phyloP scores from a whole-genome alignment of 1,140 invertebrate species.

The Diorhabda sublineata region DNA sequence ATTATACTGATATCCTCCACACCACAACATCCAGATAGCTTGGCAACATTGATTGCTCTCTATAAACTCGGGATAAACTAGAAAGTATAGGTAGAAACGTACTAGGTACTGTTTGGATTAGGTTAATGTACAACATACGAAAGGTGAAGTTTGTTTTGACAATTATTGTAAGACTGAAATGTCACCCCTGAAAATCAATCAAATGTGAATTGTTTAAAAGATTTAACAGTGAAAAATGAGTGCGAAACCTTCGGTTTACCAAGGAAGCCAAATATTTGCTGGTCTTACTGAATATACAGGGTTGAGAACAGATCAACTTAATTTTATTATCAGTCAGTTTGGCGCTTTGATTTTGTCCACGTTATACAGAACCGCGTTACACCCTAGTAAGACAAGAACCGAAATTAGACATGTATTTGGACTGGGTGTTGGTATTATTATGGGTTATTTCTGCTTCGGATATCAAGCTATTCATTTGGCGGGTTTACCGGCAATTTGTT shows the following conservation, averaged over 20 bases:
- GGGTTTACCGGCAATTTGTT: constrained; percentile 69
- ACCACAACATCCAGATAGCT: not conserved
- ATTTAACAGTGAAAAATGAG: constrained; percentile 6
- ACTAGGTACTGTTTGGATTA: not conserved
- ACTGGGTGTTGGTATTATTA: constrained; percentile 66
- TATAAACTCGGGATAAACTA: not conserved
- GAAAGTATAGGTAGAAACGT: constrained; percentile 12
- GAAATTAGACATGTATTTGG: constrained; percentile 70
- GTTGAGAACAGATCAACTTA: constrained; percentile 62
- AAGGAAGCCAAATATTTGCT: constrained; percentile 56
- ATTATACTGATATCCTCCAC: no score
- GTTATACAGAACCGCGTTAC: constrained; percentile 64
- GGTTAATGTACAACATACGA: not conserved
- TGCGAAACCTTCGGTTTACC: constrained; percentile 46
- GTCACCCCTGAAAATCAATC: not conserved
- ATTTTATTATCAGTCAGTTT: constrained; percentile 79
- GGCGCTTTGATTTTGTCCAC: constrained; percentile 69
- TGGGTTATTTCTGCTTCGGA: constrained; percentile 87
- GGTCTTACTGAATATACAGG: constrained; percentile 56
- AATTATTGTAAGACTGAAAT: not conserved
- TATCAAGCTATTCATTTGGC: constrained; percentile 76
- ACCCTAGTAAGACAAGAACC: constrained; percentile 59
- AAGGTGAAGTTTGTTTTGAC: not conserved
- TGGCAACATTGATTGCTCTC: not conserved
- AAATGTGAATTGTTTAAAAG: not conserved